Base-by-base conservation (phyloP, 2,888 invertebrate species). In the Dynastes hyllus region DNA sequence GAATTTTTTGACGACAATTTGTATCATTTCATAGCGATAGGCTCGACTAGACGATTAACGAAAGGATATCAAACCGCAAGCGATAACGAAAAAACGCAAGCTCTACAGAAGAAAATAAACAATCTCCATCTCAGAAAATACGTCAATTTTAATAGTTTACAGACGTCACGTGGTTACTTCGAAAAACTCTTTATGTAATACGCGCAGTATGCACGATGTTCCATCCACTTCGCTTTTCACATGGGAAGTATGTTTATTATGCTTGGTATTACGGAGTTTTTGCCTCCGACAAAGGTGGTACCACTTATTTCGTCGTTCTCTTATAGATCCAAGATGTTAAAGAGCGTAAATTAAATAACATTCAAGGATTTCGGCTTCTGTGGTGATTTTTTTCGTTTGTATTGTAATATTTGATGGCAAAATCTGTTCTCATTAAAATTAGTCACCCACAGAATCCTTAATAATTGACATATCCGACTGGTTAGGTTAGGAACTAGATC, bases 111-210 rank as follows among this genome's bases (percentile, higher is more conserved):
- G 67, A 76, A 51, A 66, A 76, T 76, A 76, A 76, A 76, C 76
- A 76, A 5, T 22, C 32, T 11, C 55, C 32, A 71, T 71, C 71
- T 65, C 22, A 76, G 76, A 67, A 76, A 76, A 37, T 55, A 65
- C 76, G 76, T 76, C 76, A 76, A 76, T 71, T 71, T 71, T 71
- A 71, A 70, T 71, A 71, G 71, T 71, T 71, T 71, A 71, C 71
- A 71, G 71, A 71, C 71, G 71, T 71, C 71, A 71, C 55, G 55
- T 32, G 37, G 40, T 71, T 71, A 71, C 71, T 71, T 37, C 58
- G 71, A 71, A 71, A 71, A 71, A 55, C 32, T 58, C 55, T 58
- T 71, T 71, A 71, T 55, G 71, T 71, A 71, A 71, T 58, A 67
- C 9, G 40, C n/a, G 22, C 37, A 66, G 32, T 66, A 67, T 67